Base-by-base conservation (phyloP, 2,113 vertebrate genomes). In the Neogale vison region DNA sequence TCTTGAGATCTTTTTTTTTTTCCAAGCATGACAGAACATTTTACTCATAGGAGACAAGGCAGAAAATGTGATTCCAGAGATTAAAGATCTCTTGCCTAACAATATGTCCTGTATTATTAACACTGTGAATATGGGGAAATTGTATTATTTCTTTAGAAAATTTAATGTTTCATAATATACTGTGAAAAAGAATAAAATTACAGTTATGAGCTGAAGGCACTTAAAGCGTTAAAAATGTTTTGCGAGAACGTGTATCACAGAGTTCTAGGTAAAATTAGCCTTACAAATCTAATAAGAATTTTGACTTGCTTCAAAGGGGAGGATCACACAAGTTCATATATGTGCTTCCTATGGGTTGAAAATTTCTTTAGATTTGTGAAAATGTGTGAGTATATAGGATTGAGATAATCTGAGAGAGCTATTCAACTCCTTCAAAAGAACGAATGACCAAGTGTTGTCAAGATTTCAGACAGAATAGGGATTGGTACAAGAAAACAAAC, bases 211-310 rank as follows among this genome's bases (percentile, higher is more conserved):
- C 42, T 85, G 26, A 74, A 82, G 65, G 81, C 39, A 83, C 21
- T 65, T 77, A 77, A 7, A 85, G 26, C 36, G 12, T 88, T 88
- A 65, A 93, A 95, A 86, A 14, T 76, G 57, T 90, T 96, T 95
- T 92, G 21, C 47, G 92, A 36, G 36, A n/a, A 80, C 23, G 81
- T 69, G 11, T 74, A 10, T 89, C 39, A 76, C 80, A 92, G 13
- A 95, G 76, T 93, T 93, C 36, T 39, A 71, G n/a, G 31, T 90
- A 31, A 84, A 95, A 90, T 92, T 87, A 83, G 14, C 89, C 81
- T 90, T 95, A 79, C 6, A 84, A 87, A 50, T 88, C n/a, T 74
- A 77, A 21, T 84, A 50, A 92, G 52, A 89, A 90, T 90, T 72
- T 85, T n/a, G 45, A 45, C 34, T 74, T 84, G 80, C 29, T 42